Evolutionary conservation across 2,113 vertebrate species (phyloP), one percentile per base, ranked within the genome.

Genomic region (Catharus fuscescens): DNA sequence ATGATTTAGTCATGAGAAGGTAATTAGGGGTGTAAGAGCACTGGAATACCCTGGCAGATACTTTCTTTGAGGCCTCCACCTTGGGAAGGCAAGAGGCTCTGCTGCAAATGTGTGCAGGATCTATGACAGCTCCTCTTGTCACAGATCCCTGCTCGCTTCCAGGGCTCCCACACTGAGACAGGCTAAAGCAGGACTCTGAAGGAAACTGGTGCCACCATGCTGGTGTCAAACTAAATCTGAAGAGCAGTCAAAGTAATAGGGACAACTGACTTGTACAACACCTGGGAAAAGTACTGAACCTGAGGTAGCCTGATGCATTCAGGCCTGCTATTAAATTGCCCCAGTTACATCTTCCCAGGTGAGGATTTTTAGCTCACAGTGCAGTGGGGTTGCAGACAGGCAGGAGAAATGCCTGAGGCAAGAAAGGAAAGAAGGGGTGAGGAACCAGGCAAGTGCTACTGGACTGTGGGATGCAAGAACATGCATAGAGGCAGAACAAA

Each of bases 1-100:
- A 97, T 97, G 96, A 97, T 97, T 96, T 95, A 96, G 86, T 93
- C 88, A 97, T 97, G 96, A 95, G 93, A 80, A 92, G 62, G 87
- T 97, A 97, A 97, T 98, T 95, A 97, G 86, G 95, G 59, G 84
- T 88, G 62, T 78, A 85, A 94, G 76, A 97, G 92, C 88, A 91
- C 77, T 84, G 59, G 91, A 95, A 97, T 95, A 80, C 48, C 94
- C 53, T 62, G 54, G 86, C 80, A 96, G 82, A 53, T 18, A 26
- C 31, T 54, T 90, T 81, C 95, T 93, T 78, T 38, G 57, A 93
- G 96, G 42, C 65, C 64, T 93, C 47, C 77, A 59, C 62, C 73
- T 92, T 14, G 59, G 90, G 47, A 91, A 92, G 91, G 86, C 53
- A 65, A 60, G 54, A 62, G 38, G 60, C 15, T 71, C n/a, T 73